A percentile compares a stretch with the other conserved stretches of the same genome.
Conservation (phyloP, 2,113 vertebrate species). For the Micromys minutus region DNA sequence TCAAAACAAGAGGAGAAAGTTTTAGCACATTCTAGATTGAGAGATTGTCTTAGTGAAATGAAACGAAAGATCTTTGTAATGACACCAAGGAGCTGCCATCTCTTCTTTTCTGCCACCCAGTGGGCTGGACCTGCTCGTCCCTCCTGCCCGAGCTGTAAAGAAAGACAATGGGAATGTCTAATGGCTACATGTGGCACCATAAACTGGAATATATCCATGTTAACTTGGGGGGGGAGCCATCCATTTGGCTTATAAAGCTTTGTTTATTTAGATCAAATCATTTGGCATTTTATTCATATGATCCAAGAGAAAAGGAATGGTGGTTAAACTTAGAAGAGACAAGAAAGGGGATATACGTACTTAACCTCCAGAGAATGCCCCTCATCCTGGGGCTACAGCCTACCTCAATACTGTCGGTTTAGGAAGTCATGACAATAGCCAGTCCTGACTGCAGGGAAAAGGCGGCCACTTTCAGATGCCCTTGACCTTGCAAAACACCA, state of each 20-base stretch:
- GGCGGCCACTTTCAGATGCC: not conserved
- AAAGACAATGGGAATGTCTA: not conserved
- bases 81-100: not conserved
- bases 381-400: not conserved
- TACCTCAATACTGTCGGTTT: not conserved
- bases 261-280: conserved; percentile 23
- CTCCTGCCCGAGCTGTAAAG: not conserved
- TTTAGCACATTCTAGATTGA: not conserved
- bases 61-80: not conserved
- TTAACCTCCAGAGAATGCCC: not conserved
- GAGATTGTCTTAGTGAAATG: not conserved
- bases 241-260: not conserved
- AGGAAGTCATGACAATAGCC: not conserved
- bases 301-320: not conserved
- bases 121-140: not conserved
- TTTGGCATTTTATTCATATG: conserved; percentile 38
- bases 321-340: conserved; percentile 33
- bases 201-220: not conserved
- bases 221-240: no score
- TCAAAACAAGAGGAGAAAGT: not conserved
- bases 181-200: not conserved
- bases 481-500: not conserved
- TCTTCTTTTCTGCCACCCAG: no score
- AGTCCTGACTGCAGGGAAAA: conserved; percentile 7
- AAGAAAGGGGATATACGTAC: not conserved